These are phyloP conservation scores for Gymnobelideus leadbeateri DNA, from an alignment of 2,113 vertebrate genomes.

Conservation along the genomic window DNA sequence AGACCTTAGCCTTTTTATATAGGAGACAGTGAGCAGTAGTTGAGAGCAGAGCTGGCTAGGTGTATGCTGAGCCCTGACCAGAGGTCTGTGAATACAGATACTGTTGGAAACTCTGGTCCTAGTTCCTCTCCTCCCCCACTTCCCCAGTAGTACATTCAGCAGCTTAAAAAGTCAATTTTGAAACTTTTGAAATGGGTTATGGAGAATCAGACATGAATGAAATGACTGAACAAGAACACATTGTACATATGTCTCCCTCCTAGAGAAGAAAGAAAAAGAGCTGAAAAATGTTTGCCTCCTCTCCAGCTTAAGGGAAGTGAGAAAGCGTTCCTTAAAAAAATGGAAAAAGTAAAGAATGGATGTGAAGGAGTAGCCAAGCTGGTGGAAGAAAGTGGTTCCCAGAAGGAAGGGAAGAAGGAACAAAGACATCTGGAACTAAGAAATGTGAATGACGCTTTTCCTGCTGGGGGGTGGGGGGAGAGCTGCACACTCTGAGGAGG, in stretches of 20 bases:
- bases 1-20: too few species aligned
- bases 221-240: neutral
- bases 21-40: neutral
- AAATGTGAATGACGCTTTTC: neutral
- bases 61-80: neutral
- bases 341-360: neutral
- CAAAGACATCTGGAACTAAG: neutral
- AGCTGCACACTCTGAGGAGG: neutral
- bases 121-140: neutral
- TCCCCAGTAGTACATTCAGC: neutral
- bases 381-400: neutral
- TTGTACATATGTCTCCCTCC: neutral
- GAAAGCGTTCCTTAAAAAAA: neutral
- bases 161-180: neutral
- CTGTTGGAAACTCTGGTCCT: neutral
- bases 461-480: neutral
- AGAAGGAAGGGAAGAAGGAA: neutral
- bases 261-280: neutral
- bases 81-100: neutral
- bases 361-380: neutral
- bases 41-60: neutral
- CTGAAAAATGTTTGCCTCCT: neutral
- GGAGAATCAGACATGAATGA: neutral
- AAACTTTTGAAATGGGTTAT: neutral
- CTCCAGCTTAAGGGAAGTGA: neutral